Percentiles rank a stretch among this genome's conserved stretches.
Evolutionary conservation across 2,888 invertebrate genomes (phyloP).

Genomic region (Marronus borbonicus): DNA sequence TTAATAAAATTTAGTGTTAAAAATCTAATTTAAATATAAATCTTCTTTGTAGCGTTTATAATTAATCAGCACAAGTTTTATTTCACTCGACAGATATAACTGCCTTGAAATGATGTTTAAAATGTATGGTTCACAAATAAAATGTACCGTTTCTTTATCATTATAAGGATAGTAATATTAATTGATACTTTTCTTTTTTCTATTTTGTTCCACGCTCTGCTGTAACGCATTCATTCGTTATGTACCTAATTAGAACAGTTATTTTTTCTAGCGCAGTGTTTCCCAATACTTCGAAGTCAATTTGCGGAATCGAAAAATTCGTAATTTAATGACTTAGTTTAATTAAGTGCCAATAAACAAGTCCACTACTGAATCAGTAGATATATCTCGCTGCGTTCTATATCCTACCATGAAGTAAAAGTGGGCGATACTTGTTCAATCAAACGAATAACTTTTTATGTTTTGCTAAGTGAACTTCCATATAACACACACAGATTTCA

Average conservation of each 20-base stretch:
- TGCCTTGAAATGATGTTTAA: no score
- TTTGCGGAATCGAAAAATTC: slow-evolving; percentile 3
- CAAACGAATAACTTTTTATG: slow-evolving; percentile 20
- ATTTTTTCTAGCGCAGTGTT: background rate
- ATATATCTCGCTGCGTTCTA: background rate
- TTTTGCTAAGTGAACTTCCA: background rate
- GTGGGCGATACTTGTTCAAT: background rate
- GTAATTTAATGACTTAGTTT: slow-evolving; percentile 10
- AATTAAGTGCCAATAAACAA: slow-evolving; percentile 1
- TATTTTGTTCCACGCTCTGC: background rate
- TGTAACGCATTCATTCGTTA: background rate
- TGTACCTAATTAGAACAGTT: background rate
- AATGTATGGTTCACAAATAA: no score
- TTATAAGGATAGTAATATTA: no score
- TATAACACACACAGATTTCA: background rate
- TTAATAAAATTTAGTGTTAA: no score
- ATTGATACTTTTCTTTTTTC: background rate
- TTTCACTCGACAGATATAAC: no score
- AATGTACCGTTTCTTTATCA: background rate
- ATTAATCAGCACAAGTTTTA: no score
- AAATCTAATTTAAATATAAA: no score
- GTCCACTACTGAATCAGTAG: background rate
- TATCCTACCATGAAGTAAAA: slow-evolving; percentile 15
- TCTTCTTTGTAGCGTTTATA: no score
- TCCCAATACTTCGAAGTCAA: background rate